Conservation (phyloP, 2,797 vertebrate species). For the Malacoctenus gilli region DNA sequence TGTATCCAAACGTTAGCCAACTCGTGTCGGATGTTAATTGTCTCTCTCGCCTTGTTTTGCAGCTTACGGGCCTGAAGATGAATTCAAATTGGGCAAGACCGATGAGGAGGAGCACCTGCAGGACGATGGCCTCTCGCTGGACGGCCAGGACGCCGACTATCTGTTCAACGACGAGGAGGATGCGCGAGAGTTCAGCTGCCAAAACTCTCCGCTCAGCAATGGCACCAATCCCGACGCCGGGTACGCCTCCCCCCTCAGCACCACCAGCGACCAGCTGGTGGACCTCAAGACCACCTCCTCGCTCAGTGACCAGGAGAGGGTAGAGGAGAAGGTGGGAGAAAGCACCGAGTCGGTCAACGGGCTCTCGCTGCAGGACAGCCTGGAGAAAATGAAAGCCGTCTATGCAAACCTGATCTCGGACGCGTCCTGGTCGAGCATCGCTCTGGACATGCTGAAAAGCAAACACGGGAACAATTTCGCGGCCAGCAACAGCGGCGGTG, state of each 20-base stretch:
- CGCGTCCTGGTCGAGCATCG: slow-evolving; percentile 94
- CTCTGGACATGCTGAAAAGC: slow-evolving; percentile 87
- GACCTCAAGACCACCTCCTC: slow-evolving; percentile 90
- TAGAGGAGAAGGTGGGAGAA: slow-evolving; percentile 75
- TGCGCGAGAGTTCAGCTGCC: slow-evolving; percentile 90
- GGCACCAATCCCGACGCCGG: slow-evolving; percentile 95
- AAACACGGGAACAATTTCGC: slow-evolving; percentile 84
- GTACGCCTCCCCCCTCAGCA: slow-evolving; percentile 95
- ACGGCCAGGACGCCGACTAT: slow-evolving; percentile 91
- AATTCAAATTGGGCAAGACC: slow-evolving; percentile 89
- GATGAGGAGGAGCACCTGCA: slow-evolving; percentile 90
- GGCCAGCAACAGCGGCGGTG: slow-evolving; percentile 81
- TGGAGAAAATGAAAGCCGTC: slow-evolving; percentile 97
- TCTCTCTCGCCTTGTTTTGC: slow-evolving; percentile 73
- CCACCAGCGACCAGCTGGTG: slow-evolving; percentile 91
- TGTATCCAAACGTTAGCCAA: not conserved
- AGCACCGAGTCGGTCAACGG: slow-evolving; percentile 81
- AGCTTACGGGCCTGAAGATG: slow-evolving; percentile 98
- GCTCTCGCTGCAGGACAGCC: slow-evolving; percentile 92
- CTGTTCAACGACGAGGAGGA: slow-evolving; percentile 89
- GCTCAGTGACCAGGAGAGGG: slow-evolving; percentile 87
- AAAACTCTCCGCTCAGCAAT: slow-evolving; percentile 95
- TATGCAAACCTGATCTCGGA: slow-evolving; percentile 97
- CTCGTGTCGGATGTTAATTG: slow-evolving; percentile 36
- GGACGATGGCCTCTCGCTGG: slow-evolving; percentile 90